Base-by-base conservation (phyloP, 2,113 vertebrate genomes). In the Callocephalon fimbriatum region DNA sequence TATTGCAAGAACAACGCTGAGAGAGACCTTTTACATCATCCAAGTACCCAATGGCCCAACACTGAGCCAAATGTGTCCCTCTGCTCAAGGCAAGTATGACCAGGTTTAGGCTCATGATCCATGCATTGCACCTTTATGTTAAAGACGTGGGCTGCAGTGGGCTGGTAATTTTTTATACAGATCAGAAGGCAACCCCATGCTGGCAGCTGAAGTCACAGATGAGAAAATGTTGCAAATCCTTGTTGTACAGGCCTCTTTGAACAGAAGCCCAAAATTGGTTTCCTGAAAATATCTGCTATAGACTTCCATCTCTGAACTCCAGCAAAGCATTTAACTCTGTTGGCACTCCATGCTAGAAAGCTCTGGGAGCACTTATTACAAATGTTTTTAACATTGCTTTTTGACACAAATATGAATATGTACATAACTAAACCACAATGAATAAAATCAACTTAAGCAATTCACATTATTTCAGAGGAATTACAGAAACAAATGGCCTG, bases 361-460 rank as follows among this genome's bases (percentile, higher is more conserved):
- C 66, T 72, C 85, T 56, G 50, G 72, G 32, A 68, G 73, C 53
- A 81, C 70, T 75, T 66, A 47, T 63, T 82, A 51, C 51, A 71
- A 29, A 88, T 32, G 70, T 38, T 70, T 91, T 78, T 91, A 94
- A 84, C 63, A 67, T 45, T 83, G 63, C 50, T 84, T 89, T 94
- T 87, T 87, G 72, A 93, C 84, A 87, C 86, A 94, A 89, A 65
- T 77, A 80, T 42, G 83, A 81, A 12, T 70, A 93, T 73, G 77
- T 88, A 88, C 72, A 86, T 84, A 95, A 77, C 65, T 91, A 85
- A 94, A 85, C 92, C 86, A 75, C 91, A 95, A 78, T 84, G 91
- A 95, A 94, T 84, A 91, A 86, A 88, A 93, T 88, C 35, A 81
- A 51, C 32, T 53, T 45, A 50, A 88, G 59, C 86, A 83, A 65